Evolutionary conservation across 2,888 invertebrate species (phyloP), one percentile per base, ranked within the genome.

Genomic region (Branchinecta sandiegonensis): DNA sequence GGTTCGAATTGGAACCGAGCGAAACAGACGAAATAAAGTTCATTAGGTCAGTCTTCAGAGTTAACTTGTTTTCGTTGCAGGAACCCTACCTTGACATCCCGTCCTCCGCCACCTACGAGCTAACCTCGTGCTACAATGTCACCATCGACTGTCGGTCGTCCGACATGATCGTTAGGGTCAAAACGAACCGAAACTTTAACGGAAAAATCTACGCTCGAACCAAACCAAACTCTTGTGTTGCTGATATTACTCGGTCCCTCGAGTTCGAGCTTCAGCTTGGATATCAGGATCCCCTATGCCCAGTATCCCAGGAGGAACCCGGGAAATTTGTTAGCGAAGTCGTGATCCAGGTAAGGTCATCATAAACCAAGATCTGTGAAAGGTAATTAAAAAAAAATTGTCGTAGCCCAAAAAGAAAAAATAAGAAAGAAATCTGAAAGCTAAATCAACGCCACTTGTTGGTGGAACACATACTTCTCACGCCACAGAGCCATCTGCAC

Each of bases 121-220:
- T 79, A 67, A 76, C 77, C 37, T 75, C 78, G 11, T 80, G 80
- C 72, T 80, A 79, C 74, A 77, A 79, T 72, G 76, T 78, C 12
- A 75, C 76, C 8, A 74, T 80, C 47, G 77, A 79, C 70, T 80
- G 80, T 71, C 74, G 77, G 23, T 76, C 79, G 9, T 74, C 76
- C 23, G 77, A 79, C 70, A 78, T 80, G 78, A 73, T 78, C 17
- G 80, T 79, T 12, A 75, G 74, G 13, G 76, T 80, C 17, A 73
- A 75, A 48, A 79, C 79, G 48, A 78, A 78, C 71, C 76, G 77
- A 71, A 72, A 79, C 47, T 80, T 80, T 74, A 78, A 77, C 73
- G 80, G 79, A 10, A 80, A 80, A 72, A 76, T 80, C 13, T 80
- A 80, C 73, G 77, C 78, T 65, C 77, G 78, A 69, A 76, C 75